Conservation (phyloP, 2,888 invertebrate genomes). For the Brachypalpus laphriformis region DNA sequence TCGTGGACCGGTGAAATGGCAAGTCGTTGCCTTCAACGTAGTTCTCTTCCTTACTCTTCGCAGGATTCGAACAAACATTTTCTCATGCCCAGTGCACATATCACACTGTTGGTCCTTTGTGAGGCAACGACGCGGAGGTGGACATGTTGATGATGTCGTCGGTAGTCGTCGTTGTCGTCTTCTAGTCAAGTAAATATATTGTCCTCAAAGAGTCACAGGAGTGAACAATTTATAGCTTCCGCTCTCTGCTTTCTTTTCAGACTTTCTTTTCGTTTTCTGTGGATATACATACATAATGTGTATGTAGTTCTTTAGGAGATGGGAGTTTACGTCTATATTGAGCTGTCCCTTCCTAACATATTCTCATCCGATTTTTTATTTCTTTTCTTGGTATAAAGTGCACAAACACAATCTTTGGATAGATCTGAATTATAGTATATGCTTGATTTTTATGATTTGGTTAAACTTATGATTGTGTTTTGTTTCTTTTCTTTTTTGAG, state of each 20-base stretch:
- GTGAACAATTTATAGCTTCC: constrained; percentile 68
- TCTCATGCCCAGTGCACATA: constrained; percentile 52
- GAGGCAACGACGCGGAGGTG: constrained; percentile 37
- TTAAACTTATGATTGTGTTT: constrained; percentile 14
- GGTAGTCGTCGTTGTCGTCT: constrained; percentile 64
- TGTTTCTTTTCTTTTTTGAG: no score
- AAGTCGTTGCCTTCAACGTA: constrained; percentile 23
- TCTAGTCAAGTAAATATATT: constrained; percentile 73
- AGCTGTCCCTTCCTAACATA: constrained; percentile 30
- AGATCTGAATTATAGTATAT: constrained; percentile 58
- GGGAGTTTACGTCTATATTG: constrained; percentile 23
- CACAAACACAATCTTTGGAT: constrained; percentile 44
- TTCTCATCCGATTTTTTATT: constrained; percentile 20
- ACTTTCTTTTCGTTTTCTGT: neutral
- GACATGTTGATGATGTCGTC: constrained; percentile 72
- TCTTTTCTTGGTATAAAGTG: constrained; percentile 22
- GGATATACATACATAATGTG: neutral
- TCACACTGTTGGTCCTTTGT: constrained; percentile 45
- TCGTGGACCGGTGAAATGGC: constrained; percentile 25
- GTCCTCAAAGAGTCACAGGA: constrained; percentile 69
- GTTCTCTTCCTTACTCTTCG: neutral
- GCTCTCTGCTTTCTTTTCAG: constrained; percentile 34
- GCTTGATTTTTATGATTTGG: constrained; percentile 64
- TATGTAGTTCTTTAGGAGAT: constrained; percentile 18
- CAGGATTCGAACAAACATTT: constrained; percentile 45